These are phyloP conservation scores for Geotrupes spiniger DNA, from an alignment of 2,888 invertebrate genomes.

Conservation along the genomic window DNA sequence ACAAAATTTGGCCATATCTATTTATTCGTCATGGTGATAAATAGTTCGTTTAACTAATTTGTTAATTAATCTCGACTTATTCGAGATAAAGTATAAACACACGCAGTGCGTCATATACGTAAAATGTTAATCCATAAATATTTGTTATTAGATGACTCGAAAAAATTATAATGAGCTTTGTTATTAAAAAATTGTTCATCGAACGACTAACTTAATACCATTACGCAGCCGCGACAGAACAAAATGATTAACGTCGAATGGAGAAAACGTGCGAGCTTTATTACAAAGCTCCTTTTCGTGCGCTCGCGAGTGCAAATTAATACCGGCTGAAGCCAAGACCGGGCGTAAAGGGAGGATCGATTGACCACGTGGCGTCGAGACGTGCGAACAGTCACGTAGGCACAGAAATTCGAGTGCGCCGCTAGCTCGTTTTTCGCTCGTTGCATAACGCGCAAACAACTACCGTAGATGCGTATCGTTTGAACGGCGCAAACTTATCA, in stretches of 20 bases:
- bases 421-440: slow-evolving; percentile 1
- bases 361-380: slow-evolving; percentile 9
- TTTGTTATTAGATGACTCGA: too few relatives aligned
- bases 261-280: background rate
- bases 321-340: slow-evolving; percentile 19
- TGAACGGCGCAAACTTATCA: too few relatives aligned
- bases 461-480: background rate
- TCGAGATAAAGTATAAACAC: too few relatives aligned
- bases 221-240: background rate
- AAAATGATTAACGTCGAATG: background rate
- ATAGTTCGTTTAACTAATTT: too few relatives aligned
- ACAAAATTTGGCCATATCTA: too few relatives aligned
- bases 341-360: too few relatives aligned
- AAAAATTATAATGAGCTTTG: too few relatives aligned
- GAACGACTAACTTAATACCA: background rate
- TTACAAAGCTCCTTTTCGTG: background rate
- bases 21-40: too few relatives aligned
- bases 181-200: background rate
- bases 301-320: slow-evolving; percentile 22
- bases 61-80: too few relatives aligned
- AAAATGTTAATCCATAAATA: too few relatives aligned
- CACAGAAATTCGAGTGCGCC: slow-evolving; percentile 25
- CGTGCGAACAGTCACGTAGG: slow-evolving; percentile 37
- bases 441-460: background rate
- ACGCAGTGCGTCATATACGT: too few relatives aligned